These are phyloP conservation scores for Galerucella pusilla DNA, from an alignment of 2,888 invertebrate genomes.

Conservation along the genomic window DNA sequence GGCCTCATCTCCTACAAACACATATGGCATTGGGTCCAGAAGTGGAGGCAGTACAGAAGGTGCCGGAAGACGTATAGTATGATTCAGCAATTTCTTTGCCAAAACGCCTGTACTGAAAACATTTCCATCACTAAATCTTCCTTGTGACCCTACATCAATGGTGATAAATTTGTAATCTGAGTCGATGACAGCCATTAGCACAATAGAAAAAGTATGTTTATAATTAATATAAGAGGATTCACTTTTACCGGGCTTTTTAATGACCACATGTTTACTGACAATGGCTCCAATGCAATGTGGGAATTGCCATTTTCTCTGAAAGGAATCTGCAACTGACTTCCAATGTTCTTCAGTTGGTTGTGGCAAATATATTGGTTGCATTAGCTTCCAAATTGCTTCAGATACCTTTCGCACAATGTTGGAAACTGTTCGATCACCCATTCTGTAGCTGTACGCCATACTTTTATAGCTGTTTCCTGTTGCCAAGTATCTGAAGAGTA, in stretches of 20 bases:
- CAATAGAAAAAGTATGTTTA: constrained; percentile 50
- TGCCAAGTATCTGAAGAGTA: constrained; percentile 24
- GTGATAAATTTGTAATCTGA: constrained; percentile 51
- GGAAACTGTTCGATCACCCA: neutral
- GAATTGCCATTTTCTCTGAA: constrained; percentile 35
- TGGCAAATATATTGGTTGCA: too few species aligned
- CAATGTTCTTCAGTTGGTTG: constrained; percentile 45
- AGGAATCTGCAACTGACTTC: constrained; percentile 41
- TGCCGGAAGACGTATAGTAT: constrained; percentile 29
- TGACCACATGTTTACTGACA: constrained; percentile 52
- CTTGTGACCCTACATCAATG: constrained; percentile 50
- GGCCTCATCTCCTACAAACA: neutral
- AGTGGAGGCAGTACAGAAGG: neutral
- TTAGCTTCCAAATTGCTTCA: too few species aligned
- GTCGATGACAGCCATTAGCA: constrained; percentile 50
- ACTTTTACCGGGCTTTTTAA: constrained; percentile 47
- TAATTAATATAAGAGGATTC: constrained; percentile 53
- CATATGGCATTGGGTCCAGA: neutral
- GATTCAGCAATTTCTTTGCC: constrained; percentile 24
- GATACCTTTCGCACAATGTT: too few species aligned
- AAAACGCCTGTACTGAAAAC: constrained; percentile 6
- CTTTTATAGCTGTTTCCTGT: constrained; percentile 38
- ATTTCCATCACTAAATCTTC: constrained; percentile 50
- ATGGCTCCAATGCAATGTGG: constrained; percentile 42
- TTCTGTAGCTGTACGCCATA: constrained; percentile 41